Percentiles rank a stretch among this genome's conserved stretches.
These are phyloP conservation scores for Pseudotriccus pelzelni DNA, from an alignment of 2,797 vertebrate species.

Conservation along the genomic window DNA sequence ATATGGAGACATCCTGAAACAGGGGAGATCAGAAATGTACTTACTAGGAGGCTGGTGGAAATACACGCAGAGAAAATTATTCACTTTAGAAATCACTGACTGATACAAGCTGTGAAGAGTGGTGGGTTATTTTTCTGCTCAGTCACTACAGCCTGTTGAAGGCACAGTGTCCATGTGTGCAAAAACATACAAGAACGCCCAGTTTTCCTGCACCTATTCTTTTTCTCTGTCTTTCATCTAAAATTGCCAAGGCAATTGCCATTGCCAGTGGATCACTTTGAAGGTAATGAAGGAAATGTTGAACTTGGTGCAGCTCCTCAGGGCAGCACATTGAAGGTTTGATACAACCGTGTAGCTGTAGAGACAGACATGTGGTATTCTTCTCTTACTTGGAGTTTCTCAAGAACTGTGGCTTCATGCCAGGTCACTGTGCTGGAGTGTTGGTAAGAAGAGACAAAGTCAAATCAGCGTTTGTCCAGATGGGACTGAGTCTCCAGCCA, in stretches of 20 bases:
- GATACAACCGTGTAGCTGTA: neutral
- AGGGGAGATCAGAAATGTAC: neutral
- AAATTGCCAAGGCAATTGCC: neutral
- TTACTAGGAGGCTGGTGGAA: slow-evolving; percentile 5
- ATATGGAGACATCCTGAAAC: neutral
- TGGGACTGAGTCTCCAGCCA: neutral
- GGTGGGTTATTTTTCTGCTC: neutral
- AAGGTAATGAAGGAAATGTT: neutral
- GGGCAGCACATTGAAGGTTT: fast-evolving
- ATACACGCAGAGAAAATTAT: neutral
- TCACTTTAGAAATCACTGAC: neutral
- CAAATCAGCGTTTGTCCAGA: neutral
- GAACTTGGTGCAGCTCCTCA: neutral
- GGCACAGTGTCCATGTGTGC: neutral
- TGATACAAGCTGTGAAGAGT: neutral
- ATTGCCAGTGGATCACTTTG: neutral
- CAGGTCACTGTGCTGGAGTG: neutral
- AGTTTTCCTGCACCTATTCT: neutral
- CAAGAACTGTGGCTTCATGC: neutral
- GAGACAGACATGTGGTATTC: neutral
- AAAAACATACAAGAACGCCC: neutral
- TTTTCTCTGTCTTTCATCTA: neutral
- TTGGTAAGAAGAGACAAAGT: neutral
- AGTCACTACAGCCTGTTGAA: neutral
- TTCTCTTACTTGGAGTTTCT: neutral